These are phyloP conservation scores for Sebastes nivosus DNA, from an alignment of 2,797 vertebrate genomes.

Conservation along the genomic window DNA sequence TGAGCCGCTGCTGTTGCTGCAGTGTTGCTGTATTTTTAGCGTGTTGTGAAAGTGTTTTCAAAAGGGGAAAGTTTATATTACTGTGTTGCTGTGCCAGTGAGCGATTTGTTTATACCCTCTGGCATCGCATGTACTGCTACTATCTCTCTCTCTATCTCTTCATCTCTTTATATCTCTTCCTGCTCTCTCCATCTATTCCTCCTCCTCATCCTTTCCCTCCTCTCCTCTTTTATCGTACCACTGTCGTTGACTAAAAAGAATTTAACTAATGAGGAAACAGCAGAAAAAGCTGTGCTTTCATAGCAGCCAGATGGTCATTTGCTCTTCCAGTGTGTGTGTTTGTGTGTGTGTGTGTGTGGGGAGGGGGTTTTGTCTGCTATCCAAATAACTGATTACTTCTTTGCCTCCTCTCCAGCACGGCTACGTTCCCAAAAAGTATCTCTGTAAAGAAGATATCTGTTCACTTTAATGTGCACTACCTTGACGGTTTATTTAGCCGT, in stretches of 20 bases:
- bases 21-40: constrained; percentile 44
- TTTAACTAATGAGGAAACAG: constrained; percentile 59
- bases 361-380: background rate
- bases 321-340: constrained; percentile 26
- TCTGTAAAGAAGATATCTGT: constrained; percentile 11
- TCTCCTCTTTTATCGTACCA: constrained; percentile 16
- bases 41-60: constrained; percentile 41
- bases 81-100: constrained; percentile 53
- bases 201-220: constrained; percentile 11
- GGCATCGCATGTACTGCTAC: constrained; percentile 23
- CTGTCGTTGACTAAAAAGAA: constrained; percentile 37
- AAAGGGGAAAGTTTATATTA: constrained; percentile 35
- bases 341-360: constrained; percentile 21
- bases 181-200: constrained; percentile 1
- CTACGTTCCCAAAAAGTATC: background rate
- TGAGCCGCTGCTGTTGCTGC: constrained; percentile 11
- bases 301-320: constrained; percentile 65
- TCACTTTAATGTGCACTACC: background rate
- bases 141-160: constrained; percentile 9
- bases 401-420: constrained; percentile 25
- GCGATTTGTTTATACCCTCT: constrained; percentile 53
- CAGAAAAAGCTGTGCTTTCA: constrained; percentile 50
- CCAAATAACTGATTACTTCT: background rate
- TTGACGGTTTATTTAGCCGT: background rate
- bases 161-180: constrained; percentile 4